Evolutionary conservation across 1,140 invertebrate genomes (phyloP).

Genomic region (Trachymyrmex septentrionalis): DNA sequence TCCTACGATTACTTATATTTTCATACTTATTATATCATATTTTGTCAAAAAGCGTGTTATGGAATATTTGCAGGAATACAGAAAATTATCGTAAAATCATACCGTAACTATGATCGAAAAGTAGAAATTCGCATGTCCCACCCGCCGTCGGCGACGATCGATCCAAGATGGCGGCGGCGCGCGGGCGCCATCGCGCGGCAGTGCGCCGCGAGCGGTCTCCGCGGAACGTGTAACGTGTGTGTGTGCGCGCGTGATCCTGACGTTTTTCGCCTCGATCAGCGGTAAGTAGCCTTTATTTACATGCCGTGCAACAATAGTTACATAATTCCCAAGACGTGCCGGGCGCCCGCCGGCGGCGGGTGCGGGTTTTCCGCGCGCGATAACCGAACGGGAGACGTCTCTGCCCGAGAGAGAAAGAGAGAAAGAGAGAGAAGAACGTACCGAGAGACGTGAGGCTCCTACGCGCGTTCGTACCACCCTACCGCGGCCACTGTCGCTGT

Average conservation of each 20-base stretch:
- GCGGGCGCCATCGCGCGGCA: conserved; percentile 76
- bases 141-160: conserved; percentile 53
- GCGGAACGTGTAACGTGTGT: conserved; percentile 73
- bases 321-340: conserved; percentile 79
- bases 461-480: conserved; percentile 78
- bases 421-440: conserved; percentile 5
- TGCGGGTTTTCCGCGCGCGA: conserved; percentile 31
- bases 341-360: conserved; percentile 71
- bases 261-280: conserved; percentile 83
- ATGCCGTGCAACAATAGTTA: conserved; percentile 82
- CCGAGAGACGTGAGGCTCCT: conserved; percentile 74
- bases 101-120: too few species aligned
- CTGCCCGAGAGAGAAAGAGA: background rate
- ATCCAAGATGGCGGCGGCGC: conserved; percentile 77
- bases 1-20: background rate
- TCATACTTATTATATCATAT: background rate
- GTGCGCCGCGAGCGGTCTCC: conserved; percentile 68
- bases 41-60: background rate
- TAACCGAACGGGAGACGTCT: conserved; percentile 25
- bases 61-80: background rate
- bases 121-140: conserved; percentile 53
- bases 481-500: conserved; percentile 66
- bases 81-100: background rate
- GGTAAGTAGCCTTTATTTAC: conserved; percentile 85
- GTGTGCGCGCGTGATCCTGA: conserved; percentile 81